These are phyloP conservation scores for Trididemnum nubilum DNA, from an alignment of 23 tunicate genomes.

Conservation along the genomic window DNA sequence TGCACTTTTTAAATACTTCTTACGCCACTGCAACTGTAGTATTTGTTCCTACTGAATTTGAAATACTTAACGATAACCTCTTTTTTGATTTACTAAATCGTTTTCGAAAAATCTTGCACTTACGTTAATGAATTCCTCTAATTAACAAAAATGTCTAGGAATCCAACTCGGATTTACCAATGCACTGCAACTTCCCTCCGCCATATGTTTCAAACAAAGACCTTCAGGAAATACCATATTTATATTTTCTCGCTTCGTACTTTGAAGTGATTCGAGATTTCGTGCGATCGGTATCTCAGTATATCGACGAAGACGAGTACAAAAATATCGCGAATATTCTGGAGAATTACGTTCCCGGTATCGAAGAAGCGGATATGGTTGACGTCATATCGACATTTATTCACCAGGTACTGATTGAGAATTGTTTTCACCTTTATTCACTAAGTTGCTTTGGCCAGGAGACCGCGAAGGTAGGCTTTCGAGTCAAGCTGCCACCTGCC, in stretches of 20 bases:
- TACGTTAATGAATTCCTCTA: no score
- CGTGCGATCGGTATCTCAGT: slow-evolving; percentile 27
- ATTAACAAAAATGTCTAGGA: no score
- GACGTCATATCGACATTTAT: slow-evolving; percentile 68
- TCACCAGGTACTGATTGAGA: slow-evolving; percentile 46
- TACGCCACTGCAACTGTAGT: no score
- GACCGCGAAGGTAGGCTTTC: no score
- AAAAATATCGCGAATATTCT: slow-evolving; percentile 24
- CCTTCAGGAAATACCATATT: slow-evolving; percentile 50
- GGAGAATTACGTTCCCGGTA: slow-evolving; percentile 57
- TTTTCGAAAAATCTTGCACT: no score
- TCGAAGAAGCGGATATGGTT: slow-evolving; percentile 59
- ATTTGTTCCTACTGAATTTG: no score
- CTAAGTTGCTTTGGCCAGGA: no score
- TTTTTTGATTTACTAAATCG: no score
- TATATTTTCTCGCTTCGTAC: slow-evolving; percentile 45
- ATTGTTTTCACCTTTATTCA: no score
- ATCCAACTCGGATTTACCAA: background rate
- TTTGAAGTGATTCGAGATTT: slow-evolving; percentile 50
- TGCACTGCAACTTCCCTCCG: slow-evolving; percentile 46
- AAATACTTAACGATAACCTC: no score
- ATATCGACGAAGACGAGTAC: slow-evolving; percentile 49
- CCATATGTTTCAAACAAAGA: slow-evolving; percentile 38
- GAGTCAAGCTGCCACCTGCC: no score
- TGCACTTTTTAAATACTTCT: no score